Evolutionary conservation across 2,113 vertebrate genomes (phyloP).

Genomic region (Burhinus oedicnemus): DNA sequence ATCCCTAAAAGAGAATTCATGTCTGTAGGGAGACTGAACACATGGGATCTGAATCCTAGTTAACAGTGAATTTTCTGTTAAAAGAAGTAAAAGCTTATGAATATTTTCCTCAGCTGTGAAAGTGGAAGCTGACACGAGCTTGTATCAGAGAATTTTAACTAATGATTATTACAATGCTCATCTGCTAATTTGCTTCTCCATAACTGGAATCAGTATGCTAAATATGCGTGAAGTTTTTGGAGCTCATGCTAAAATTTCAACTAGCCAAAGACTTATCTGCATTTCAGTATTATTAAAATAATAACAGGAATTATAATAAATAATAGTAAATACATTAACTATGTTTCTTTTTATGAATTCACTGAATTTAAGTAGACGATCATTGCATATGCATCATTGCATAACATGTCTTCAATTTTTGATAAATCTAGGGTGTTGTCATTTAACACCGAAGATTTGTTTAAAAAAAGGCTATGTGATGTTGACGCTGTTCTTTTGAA

Average conservation of each 20-base stretch:
- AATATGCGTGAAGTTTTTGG: not conserved
- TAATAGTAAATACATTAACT: not conserved
- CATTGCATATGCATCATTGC: not conserved
- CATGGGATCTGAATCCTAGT: not conserved
- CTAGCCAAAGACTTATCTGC: not conserved
- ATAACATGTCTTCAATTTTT: not conserved
- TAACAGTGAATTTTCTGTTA: not conserved
- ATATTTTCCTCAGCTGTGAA: conserved; percentile 16
- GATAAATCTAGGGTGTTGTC: not conserved
- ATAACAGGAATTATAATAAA: not conserved
- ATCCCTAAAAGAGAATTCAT: not conserved
- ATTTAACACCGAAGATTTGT: not conserved
- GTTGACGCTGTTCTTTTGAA: not conserved
- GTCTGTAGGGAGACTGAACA: not conserved
- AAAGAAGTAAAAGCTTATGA: not conserved
- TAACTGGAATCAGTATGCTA: not conserved
- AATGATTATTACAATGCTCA: not conserved
- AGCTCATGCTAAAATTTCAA: not conserved
- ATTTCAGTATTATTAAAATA: not conserved
- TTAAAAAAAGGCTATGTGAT: not conserved
- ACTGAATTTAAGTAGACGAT: not conserved
- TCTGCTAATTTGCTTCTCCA: not conserved
- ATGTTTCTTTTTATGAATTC: not conserved
- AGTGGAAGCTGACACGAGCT: not conserved
- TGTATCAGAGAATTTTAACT: not conserved